Conservation (phyloP, 2,113 vertebrate genomes). For the Eupsittula cactorum region DNA sequence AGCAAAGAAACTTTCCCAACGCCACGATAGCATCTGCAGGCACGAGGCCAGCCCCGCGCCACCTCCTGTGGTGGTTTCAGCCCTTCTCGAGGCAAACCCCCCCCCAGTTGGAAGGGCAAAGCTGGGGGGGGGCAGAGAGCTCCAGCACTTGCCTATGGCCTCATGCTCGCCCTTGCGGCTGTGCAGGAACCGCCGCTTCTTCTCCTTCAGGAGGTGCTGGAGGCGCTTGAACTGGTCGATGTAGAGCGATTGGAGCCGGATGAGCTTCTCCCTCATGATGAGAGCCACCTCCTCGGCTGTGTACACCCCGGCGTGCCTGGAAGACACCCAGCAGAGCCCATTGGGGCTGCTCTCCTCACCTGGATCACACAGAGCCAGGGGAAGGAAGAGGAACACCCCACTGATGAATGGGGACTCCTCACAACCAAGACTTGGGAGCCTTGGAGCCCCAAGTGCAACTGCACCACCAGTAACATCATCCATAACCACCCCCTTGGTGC, state of each 20-base stretch:
- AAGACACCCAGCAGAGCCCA: not conserved
- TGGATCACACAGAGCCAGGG: not conserved
- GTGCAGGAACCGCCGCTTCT: slow-evolving; percentile 91
- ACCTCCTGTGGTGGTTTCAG: not conserved
- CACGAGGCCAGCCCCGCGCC: not conserved
- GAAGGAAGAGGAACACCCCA: not conserved
- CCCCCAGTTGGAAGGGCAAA: not conserved
- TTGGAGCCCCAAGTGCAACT: too few species aligned
- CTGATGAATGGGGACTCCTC: not conserved
- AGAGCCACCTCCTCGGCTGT: slow-evolving; percentile 96
- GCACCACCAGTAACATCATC: not conserved
- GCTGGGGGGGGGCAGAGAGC: not conserved
- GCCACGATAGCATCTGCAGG: not conserved
- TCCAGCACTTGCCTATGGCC: slow-evolving; percentile 77
- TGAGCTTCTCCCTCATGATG: slow-evolving; percentile 95
- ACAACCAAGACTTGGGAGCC: not conserved
- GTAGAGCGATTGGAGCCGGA: slow-evolving; percentile 94
- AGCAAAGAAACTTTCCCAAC: not conserved
- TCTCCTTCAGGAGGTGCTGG: slow-evolving; percentile 96
- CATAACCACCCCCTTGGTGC: not conserved
- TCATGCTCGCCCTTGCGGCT: slow-evolving; percentile 91
- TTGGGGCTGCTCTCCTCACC: not conserved
- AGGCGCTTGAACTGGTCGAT: slow-evolving; percentile 98
- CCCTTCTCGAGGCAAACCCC: not conserved
- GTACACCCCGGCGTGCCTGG: slow-evolving; percentile 94